Evolutionary conservation across 2,888 invertebrate species (phyloP).

Genomic region (Busseola fusca): DNA sequence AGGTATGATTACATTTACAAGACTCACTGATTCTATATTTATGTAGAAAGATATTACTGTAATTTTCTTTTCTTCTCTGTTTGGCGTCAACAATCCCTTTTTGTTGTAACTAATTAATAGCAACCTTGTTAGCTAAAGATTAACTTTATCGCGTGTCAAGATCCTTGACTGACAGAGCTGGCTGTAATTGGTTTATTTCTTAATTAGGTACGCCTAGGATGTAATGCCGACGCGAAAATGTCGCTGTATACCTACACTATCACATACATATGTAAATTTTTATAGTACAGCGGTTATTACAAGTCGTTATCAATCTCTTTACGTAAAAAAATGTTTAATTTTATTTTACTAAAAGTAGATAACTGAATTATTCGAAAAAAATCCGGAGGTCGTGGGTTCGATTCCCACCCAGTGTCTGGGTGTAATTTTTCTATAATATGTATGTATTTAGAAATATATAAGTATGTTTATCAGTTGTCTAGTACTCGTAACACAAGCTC

Average conservation of each 20-base stretch:
- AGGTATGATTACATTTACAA: neutral
- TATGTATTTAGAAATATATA: no score
- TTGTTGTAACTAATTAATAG: constrained; percentile 19
- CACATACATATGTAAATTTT: no score
- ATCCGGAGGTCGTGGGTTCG: no score
- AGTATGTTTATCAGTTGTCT: no score
- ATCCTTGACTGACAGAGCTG: constrained; percentile 1
- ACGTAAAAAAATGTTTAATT: no score
- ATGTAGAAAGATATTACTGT: constrained; percentile 15
- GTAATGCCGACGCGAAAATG: neutral
- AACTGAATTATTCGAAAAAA: no score
- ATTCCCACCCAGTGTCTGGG: no score
- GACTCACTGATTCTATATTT: constrained; percentile 8
- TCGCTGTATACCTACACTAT: neutral
- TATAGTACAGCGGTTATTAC: no score
- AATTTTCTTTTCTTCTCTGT: constrained; percentile 21
- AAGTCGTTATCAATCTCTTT: no score
- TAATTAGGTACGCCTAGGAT: constrained; percentile 2
- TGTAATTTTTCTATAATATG: no score
- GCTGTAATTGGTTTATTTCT: constrained; percentile 14
- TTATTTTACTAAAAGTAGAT: no score
- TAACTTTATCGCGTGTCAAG: constrained; percentile 23
- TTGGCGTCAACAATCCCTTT: constrained; percentile 38
- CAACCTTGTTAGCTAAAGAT: constrained; percentile 35
- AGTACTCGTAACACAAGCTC: no score